These are phyloP conservation scores for Penelope pileata DNA, from an alignment of 2,113 vertebrate genomes.

Conservation along the genomic window DNA sequence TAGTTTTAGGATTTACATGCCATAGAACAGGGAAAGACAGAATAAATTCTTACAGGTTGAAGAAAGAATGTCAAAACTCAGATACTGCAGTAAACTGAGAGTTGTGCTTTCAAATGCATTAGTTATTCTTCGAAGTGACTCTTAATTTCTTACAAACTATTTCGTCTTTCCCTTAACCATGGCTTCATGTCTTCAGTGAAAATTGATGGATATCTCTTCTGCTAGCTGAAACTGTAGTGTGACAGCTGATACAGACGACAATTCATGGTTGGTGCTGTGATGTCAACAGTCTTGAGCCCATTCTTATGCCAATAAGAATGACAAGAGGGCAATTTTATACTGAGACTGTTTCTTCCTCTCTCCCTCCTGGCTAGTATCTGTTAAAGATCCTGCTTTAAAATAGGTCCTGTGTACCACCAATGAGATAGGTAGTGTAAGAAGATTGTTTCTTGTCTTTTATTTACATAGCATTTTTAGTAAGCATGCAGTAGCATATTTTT, in stretches of 20 bases:
- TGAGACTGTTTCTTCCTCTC: not conserved
- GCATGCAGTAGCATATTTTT: not conserved
- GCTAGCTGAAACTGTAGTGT: not conserved
- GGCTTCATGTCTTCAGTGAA: not conserved
- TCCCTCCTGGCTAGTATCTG: not conserved
- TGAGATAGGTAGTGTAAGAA: not conserved
- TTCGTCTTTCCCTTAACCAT: not conserved
- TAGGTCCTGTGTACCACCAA: not conserved
- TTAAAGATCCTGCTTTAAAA: not conserved
- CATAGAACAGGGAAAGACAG: not conserved
- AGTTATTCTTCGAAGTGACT: not conserved
- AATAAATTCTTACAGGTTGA: not conserved
- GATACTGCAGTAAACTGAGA: not conserved
- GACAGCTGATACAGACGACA: not conserved
- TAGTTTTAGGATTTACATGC: not conserved
- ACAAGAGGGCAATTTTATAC: not conserved
- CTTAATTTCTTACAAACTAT: not conserved
- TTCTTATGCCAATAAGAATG: too few species aligned
- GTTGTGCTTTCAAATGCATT: not conserved
- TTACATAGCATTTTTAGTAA: not conserved
- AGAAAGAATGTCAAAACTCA: not conserved
- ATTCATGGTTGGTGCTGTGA: not conserved
- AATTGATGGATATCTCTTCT: not conserved
- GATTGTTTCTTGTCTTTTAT: not conserved
- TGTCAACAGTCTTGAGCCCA: not conserved